Percentiles rank a stretch among this genome's conserved stretches.
Conservation (phyloP, 2,797 vertebrate genomes). For the Parauchenoglanis ngamensis region DNA sequence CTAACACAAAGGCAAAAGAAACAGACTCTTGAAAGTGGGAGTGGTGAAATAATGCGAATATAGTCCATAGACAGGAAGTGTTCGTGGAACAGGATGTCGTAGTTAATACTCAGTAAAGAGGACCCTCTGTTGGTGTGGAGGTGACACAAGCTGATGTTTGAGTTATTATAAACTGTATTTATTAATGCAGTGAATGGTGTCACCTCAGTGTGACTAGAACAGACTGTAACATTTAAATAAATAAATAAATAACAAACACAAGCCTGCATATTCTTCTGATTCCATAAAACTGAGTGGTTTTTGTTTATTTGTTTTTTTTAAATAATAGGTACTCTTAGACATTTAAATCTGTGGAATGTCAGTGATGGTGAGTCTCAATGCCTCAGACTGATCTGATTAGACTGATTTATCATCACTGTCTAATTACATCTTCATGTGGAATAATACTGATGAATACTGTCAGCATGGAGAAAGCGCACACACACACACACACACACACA, state of each 20-base stretch:
- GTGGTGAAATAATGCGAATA: background rate
- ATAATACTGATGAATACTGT: constrained; percentile 15
- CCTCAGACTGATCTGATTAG: constrained; percentile 14
- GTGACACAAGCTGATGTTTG: background rate
- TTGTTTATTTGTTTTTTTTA: background rate
- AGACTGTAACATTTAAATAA: background rate
- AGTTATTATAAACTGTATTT: background rate
- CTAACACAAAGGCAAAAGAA: too few relatives aligned
- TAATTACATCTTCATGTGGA: constrained; percentile 1
- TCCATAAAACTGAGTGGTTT: background rate
- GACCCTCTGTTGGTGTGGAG: background rate
- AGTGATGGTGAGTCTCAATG: background rate
- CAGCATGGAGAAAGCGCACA: background rate
- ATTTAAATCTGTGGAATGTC: background rate
- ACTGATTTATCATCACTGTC: background rate
- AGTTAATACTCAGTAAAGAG: background rate
- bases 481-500: background rate
- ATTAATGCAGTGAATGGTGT: background rate
- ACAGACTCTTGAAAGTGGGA: too few relatives aligned
- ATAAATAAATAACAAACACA: background rate
- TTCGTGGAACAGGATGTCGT: background rate
- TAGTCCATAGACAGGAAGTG: background rate
- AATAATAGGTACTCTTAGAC: background rate
- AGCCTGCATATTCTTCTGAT: background rate
- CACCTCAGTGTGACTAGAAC: background rate